Evolutionary conservation across 2,888 invertebrate genomes (phyloP), one percentile per base, ranked within the genome.

Genomic region (Lasioglossum leucozonium): DNA sequence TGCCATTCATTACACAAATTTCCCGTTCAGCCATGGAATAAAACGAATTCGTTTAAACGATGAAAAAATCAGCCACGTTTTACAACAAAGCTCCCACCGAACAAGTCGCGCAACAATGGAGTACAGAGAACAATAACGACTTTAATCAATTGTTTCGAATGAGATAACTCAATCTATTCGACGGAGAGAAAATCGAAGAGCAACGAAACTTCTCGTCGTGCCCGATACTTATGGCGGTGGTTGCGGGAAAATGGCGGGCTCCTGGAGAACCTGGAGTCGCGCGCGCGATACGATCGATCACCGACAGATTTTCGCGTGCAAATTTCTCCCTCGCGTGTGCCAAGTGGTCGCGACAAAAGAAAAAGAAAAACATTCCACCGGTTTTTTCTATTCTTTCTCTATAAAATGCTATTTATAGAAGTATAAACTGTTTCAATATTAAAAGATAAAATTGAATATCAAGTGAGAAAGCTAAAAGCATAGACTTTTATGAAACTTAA

Each of bases 221-320:
- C 51, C 3, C 51, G 51, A 51, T 51, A 51, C 51, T 51, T 51
- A 51, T 51, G 51, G 51, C 51, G 51, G 51, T 51, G 51, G 51
- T 51, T 10, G 22, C 51, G 10, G 51, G n/a, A 51, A 51, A 51
- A 51, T 51, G 51, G 51, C 47, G 47, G 47, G 47, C 47, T n/a
- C 6, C 51, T 51, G 51, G 51, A n/a, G 10, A 51, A 51, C 22
- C 51, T n/a, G 10, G 3, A 22, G 22, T 8, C 51, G 8, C 2
- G 22, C 51, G 8, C 2, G 22, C 51, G 88, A 88, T 83, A 86
- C 72, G 81, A 80, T 81, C 84, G 26, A 26, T 67, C 79, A 62
- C 44, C 55, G 77, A 87, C 78, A 88, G 81, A 89, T 84, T 89
- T 87, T 81, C 79, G 71, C 78, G 76, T 73, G 81, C 55, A 58